Conservation (phyloP, 2,888 invertebrate genomes). For the Caenorhabditis uteleia region DNA sequence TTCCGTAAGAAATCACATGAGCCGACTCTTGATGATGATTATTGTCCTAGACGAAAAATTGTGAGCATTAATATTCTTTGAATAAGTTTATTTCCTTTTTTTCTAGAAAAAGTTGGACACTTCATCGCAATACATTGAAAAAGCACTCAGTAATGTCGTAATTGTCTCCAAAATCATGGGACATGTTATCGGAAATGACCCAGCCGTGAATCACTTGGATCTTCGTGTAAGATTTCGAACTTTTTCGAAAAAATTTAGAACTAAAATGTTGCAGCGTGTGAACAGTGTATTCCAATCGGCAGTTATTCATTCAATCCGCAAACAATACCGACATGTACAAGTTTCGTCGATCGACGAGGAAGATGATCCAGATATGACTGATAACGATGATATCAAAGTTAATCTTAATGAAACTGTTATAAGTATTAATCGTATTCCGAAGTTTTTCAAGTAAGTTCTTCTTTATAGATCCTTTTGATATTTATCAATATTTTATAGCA, state of each 20-base stretch:
- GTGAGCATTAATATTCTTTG: neutral
- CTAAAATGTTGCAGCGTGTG: neutral
- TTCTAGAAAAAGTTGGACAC: neutral
- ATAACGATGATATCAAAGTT: neutral
- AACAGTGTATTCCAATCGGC: neutral
- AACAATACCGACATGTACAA: conserved; percentile 13
- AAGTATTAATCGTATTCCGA: too few species aligned
- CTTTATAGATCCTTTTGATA: neutral
- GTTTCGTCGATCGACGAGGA: conserved; percentile 12
- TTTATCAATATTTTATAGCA: neutral
- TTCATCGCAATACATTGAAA: neutral
- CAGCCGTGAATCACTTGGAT: neutral
- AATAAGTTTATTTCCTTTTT: neutral
- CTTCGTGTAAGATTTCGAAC: neutral
- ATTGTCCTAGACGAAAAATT: conserved; percentile 7
- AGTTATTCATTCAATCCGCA: conserved; percentile 6
- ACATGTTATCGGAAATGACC: neutral
- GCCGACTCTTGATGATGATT: conserved; percentile 8
- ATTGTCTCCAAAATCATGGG: conserved; percentile 1
- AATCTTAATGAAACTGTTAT: neutral
- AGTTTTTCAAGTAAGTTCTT: conserved; percentile 1
- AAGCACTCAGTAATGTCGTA: neutral
- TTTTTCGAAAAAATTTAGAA: neutral
- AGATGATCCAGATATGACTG: conserved; percentile 3
- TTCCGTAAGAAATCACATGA: conserved; percentile 10